A percentile compares a stretch with the other conserved stretches of the same genome.
Conservation (phyloP, 2,888 invertebrate species). For the Megaustenia siamemsis region DNA sequence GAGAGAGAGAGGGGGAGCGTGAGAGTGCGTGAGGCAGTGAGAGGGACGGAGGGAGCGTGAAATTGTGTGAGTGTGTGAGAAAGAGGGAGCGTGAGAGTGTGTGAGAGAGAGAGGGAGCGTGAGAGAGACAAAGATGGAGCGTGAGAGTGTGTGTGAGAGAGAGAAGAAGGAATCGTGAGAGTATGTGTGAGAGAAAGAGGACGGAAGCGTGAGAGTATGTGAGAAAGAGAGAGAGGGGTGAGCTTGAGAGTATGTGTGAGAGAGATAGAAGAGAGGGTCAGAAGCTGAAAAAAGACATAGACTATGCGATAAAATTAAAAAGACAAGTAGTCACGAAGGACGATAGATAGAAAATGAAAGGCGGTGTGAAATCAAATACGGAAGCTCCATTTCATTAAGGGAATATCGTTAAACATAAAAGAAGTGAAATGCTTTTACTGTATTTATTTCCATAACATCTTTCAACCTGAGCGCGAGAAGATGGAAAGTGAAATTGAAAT, state of each 20-base stretch:
- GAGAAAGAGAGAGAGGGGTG: background rate
- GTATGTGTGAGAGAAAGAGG: too few relatives aligned
- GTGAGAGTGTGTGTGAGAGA: background rate
- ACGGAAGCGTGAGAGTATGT: too few relatives aligned
- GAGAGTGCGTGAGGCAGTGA: background rate
- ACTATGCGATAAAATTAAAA: background rate
- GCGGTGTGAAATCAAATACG: background rate
- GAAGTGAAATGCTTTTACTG: too few relatives aligned
- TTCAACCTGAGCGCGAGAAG: too few relatives aligned
- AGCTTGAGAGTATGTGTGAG: constrained; percentile 4
- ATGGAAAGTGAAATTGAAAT: too few relatives aligned
- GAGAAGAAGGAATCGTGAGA: background rate
- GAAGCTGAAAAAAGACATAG: background rate
- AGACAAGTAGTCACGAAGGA: background rate
- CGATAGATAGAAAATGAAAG: background rate
- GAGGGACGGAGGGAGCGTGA: background rate
- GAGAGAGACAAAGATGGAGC: too few relatives aligned
- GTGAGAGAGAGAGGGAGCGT: too few relatives aligned
- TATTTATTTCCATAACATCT: too few relatives aligned
- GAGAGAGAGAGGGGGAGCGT: constrained; percentile 6
- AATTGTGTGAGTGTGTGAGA: background rate
- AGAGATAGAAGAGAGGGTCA: background rate
- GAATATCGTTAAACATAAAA: too few relatives aligned
- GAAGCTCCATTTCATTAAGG: too few relatives aligned
- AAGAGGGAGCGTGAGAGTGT: too few relatives aligned